Conservation (phyloP, 1,140 invertebrate species). For the Pseudomyrmex dendroicus region DNA sequence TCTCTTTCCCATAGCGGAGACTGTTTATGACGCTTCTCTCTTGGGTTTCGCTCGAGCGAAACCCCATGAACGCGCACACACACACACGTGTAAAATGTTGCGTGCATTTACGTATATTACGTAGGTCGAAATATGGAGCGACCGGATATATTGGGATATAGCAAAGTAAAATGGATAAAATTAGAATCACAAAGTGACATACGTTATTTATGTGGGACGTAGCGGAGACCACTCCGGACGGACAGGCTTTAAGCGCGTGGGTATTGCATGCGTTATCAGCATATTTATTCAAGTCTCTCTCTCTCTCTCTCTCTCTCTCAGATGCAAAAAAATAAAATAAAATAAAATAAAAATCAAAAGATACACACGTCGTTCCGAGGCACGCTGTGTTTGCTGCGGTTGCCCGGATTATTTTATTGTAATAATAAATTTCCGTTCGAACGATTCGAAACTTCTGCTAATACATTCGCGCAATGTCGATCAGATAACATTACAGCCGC, state of each 20-base stretch:
- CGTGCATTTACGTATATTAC: conserved; percentile 56
- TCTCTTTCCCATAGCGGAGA: conserved; percentile 45
- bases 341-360: no score
- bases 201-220: conserved; percentile 25
- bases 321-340: background rate
- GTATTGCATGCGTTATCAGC: conserved; percentile 28
- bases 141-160: conserved; percentile 37
- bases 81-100: conserved; percentile 31
- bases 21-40: conserved; percentile 62
- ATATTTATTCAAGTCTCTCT: conserved; percentile 45
- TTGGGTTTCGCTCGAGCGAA: conserved; percentile 33
- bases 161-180: conserved; percentile 39
- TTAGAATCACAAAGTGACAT: conserved; percentile 51
- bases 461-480: conserved; percentile 43
- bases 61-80: conserved; percentile 14
- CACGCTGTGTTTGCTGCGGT: background rate
- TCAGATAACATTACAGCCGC: conserved; percentile 39
- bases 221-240: background rate
- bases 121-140: conserved; percentile 44
- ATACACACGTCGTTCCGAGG: conserved; percentile 10
- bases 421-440: conserved; percentile 46
- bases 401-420: conserved; percentile 41
- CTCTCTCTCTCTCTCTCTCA: background rate
- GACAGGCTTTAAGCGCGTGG: conserved; percentile 31
- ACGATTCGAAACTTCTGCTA: conserved; percentile 35